A percentile compares a stretch with the other conserved stretches of the same genome.
Evolutionary conservation across 2,113 vertebrate genomes (phyloP).

Genomic region (Tiliqua scincoides): DNA sequence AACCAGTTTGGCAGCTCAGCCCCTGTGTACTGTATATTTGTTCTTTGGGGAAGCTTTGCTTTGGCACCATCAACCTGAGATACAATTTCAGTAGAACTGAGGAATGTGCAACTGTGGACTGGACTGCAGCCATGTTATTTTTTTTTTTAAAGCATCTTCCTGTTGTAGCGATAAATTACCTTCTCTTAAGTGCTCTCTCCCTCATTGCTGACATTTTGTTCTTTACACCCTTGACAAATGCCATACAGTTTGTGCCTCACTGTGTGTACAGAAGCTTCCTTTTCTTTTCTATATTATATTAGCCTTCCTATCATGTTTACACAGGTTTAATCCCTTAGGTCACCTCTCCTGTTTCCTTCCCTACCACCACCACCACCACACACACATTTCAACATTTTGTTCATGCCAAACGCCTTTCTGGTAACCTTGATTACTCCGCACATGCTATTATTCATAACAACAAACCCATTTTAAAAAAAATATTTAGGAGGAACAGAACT

Average conservation of each 20-base stretch:
- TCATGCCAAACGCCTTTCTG: conserved; percentile 1
- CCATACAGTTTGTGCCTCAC: conserved; percentile 16
- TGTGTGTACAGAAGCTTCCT: conserved; percentile 9
- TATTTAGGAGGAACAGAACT: conserved; percentile 1
- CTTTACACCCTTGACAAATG: conserved; percentile 33
- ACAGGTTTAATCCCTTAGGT: conserved; percentile 30
- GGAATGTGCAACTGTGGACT: neutral
- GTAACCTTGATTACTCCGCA: conserved; percentile 20
- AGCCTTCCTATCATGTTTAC: conserved; percentile 17
- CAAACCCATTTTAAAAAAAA: neutral
- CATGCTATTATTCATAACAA: neutral
- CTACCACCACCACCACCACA: neutral
- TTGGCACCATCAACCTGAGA: neutral
- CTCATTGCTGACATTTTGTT: conserved; percentile 34
- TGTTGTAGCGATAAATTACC: conserved; percentile 39
- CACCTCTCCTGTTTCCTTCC: conserved; percentile 11
- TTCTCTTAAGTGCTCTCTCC: conserved; percentile 23
- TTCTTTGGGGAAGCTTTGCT: neutral
- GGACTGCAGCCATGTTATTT: conserved; percentile 10
- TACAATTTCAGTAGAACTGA: neutral
- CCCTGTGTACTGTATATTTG: neutral
- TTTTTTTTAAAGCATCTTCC: conserved; percentile 26
- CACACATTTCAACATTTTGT: conserved; percentile 5
- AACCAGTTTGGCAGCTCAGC: neutral
- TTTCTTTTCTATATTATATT: conserved; percentile 22